These are phyloP conservation scores for Drosophila stalkeri DNA, from an alignment of 2,888 invertebrate genomes.

Conservation along the genomic window DNA sequence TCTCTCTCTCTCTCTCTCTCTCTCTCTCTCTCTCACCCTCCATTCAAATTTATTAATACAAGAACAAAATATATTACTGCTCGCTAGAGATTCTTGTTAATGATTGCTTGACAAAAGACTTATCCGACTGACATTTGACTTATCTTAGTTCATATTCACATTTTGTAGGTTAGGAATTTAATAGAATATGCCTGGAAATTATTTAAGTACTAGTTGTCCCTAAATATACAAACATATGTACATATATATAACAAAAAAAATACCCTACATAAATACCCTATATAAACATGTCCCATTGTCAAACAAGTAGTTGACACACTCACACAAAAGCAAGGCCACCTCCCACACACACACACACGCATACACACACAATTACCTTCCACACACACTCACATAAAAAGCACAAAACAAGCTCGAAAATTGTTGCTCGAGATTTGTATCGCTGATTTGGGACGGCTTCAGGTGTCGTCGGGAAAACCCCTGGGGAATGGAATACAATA, in stretches of 20 bases:
- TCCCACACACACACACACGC: neutral
- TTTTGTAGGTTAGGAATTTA: neutral
- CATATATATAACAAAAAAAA: neutral
- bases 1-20: neutral
- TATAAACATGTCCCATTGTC: slow-evolving; percentile 9
- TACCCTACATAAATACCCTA: neutral
- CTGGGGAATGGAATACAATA: neutral
- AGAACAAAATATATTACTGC: neutral
- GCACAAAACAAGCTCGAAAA: slow-evolving; percentile 50
- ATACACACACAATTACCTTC: neutral
- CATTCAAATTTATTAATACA: neutral
- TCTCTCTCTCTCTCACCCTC: too few relatives aligned
- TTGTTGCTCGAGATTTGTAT: slow-evolving; percentile 67
- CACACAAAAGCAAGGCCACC: neutral
- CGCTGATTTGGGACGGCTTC: slow-evolving; percentile 39
- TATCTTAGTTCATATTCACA: slow-evolving; percentile 7
- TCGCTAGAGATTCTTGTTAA: neutral
- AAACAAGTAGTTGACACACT: slow-evolving; percentile 8
- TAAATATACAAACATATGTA: neutral
- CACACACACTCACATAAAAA: slow-evolving; percentile 14
- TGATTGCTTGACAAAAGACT: neutral
- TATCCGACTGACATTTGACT: slow-evolving; percentile 7
- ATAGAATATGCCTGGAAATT: neutral
- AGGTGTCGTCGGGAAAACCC: slow-evolving; percentile 19
- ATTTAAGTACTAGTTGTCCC: neutral